Conservation (phyloP, 2,888 invertebrate genomes). For the Entomobrya multifasciata region DNA sequence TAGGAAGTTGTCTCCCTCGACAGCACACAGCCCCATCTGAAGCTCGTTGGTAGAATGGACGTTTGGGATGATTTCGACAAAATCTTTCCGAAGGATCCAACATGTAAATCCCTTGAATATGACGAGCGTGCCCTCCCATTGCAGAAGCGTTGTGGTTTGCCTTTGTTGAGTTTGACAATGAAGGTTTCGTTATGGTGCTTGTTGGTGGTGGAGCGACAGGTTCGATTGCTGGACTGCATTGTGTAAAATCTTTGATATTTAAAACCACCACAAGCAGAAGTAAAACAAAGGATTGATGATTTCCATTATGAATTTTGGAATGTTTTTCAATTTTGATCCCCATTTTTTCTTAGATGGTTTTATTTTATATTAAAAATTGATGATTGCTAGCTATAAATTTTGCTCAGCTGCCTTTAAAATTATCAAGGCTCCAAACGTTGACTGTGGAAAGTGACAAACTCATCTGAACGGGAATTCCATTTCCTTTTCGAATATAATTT, state of each 20-base stretch:
- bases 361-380: not conserved
- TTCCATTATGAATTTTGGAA: not conserved
- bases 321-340: not conserved
- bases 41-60: constrained; percentile 64
- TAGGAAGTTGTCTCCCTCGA: constrained; percentile 69
- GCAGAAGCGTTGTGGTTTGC: constrained; percentile 3
- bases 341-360: not conserved
- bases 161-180: constrained; percentile 8
- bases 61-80: constrained; percentile 43
- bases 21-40: constrained; percentile 75
- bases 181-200: not conserved
- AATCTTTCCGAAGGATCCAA: constrained; percentile 64
- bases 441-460: not conserved
- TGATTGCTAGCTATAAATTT: not conserved
- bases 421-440: not conserved
- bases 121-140: not conserved
- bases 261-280: constrained; percentile 1
- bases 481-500: not conserved
- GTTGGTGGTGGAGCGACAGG: too few relatives aligned
- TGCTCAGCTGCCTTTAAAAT: not conserved
- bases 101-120: constrained; percentile 53
- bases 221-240: not conserved
- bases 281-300: not conserved
- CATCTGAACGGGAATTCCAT: not conserved
- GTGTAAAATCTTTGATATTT: not conserved